A percentile compares a stretch with the other conserved stretches of the same genome.
Conservation (phyloP, 1,140 invertebrate species). For the Drosophila kohkoa region DNA sequence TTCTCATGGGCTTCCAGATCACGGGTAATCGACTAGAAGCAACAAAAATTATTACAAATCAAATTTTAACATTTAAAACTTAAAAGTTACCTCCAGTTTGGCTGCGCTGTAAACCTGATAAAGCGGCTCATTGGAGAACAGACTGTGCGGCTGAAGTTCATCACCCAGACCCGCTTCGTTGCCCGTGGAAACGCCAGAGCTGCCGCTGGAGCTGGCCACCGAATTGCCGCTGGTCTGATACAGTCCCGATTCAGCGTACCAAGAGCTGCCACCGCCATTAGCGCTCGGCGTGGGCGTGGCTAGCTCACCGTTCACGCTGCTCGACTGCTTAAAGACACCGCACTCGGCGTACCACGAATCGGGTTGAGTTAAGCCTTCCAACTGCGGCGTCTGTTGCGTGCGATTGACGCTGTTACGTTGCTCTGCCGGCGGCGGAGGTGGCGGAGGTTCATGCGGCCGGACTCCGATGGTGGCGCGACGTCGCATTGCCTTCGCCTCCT, state of each 20-base stretch:
- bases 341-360: constrained; percentile 86
- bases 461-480: constrained; percentile 70
- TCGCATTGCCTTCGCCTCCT: constrained; percentile 65
- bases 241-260: constrained; percentile 88
- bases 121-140: constrained; percentile 91
- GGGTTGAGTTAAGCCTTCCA: constrained; percentile 36
- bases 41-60: neutral
- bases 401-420: constrained; percentile 29
- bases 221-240: constrained; percentile 86
- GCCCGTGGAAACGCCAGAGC: constrained; percentile 84
- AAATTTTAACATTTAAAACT: too few relatives aligned
- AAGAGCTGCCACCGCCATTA: constrained; percentile 79
- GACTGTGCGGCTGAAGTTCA: constrained; percentile 84
- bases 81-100: constrained; percentile 88
- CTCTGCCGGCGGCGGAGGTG: constrained; percentile 67
- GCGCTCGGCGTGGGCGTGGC: constrained; percentile 61
- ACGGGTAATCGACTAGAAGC: constrained; percentile 86
- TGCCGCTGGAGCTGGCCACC: constrained; percentile 83
- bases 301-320: constrained; percentile 31
- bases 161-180: constrained; percentile 79
- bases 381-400: constrained; percentile 4
- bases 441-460: constrained; percentile 82
- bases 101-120: constrained; percentile 96
- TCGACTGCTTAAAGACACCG: constrained; percentile 85
- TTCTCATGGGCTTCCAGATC: constrained; percentile 86